Percentiles rank a stretch among this genome's conserved stretches.
Evolutionary conservation across 2,113 vertebrate genomes (phyloP).

Genomic region (Oxyura jamaicensis): DNA sequence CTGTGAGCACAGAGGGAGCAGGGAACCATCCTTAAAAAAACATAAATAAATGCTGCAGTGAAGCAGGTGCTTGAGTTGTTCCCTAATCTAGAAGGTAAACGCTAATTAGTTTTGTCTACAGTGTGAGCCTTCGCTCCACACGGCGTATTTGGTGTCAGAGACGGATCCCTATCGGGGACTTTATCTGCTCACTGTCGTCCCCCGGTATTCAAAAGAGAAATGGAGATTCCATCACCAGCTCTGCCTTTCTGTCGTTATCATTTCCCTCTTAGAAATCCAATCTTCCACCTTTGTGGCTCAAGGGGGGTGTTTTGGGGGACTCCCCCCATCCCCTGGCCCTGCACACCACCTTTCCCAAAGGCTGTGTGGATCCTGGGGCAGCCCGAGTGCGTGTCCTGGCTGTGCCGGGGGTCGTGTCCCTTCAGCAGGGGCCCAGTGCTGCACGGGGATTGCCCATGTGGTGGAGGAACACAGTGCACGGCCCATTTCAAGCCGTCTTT

Average conservation of each 20-base stretch:
- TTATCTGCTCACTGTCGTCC: constrained; percentile 31
- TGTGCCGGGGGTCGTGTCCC: neutral
- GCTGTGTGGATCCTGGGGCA: neutral
- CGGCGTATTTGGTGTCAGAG: neutral
- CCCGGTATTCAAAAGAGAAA: neutral
- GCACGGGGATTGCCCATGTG: neutral
- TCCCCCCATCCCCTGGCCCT: neutral
- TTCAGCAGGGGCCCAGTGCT: neutral
- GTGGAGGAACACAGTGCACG: constrained; percentile 10
- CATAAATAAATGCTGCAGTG: neutral
- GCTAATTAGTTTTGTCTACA: constrained; percentile 53
- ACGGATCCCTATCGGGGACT: neutral
- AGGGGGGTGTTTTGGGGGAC: neutral
- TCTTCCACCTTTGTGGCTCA: neutral
- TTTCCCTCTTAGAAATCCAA: neutral
- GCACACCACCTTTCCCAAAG: neutral
- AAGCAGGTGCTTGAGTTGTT: constrained; percentile 52
- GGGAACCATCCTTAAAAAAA: neutral
- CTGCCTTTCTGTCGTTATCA: neutral
- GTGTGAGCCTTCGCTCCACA: constrained; percentile 23
- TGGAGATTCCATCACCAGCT: neutral
- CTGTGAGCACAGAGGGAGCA: neutral
- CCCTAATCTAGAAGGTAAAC: constrained; percentile 50
- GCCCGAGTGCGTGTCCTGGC: neutral
- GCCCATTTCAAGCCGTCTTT: constrained; percentile 50